These are phyloP conservation scores for Endomychus coccineus DNA, from an alignment of 2,888 invertebrate genomes.

Conservation along the genomic window DNA sequence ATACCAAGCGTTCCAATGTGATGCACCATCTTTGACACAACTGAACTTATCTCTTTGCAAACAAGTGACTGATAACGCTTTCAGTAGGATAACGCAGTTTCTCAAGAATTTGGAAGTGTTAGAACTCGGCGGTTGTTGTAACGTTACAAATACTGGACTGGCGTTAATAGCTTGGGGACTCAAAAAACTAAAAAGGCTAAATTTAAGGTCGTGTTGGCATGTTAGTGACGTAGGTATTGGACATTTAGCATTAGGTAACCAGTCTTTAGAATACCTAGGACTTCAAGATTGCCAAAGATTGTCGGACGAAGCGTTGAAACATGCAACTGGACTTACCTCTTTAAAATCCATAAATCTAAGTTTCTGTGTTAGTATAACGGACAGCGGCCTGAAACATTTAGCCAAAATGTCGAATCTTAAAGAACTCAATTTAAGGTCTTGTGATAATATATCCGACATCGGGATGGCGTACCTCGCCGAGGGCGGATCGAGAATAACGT, in stretches of 20 bases:
- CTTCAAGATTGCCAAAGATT: slow-evolving; percentile 93
- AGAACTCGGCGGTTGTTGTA: slow-evolving; percentile 87
- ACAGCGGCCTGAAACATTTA: slow-evolving; percentile 80
- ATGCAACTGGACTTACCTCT: slow-evolving; percentile 72
- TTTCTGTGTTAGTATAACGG: slow-evolving; percentile 92
- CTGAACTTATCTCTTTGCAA: slow-evolving; percentile 89
- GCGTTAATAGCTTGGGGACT: slow-evolving; percentile 82
- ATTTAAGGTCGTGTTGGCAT: slow-evolving; percentile 88
- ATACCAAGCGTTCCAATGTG: slow-evolving; percentile 71
- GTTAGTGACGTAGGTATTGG: slow-evolving; percentile 87
- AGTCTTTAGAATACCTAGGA: slow-evolving; percentile 74
- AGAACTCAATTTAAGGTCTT: slow-evolving; percentile 83
- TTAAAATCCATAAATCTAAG: slow-evolving; percentile 85
- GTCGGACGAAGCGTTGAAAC: slow-evolving; percentile 82
- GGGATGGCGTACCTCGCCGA: slow-evolving; percentile 90
- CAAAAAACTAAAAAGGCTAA: slow-evolving; percentile 73
- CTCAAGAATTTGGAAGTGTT: slow-evolving; percentile 79
- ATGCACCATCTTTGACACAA: slow-evolving; percentile 67
- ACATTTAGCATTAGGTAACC: slow-evolving; percentile 76
- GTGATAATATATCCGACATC: slow-evolving; percentile 89
- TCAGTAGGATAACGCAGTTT: slow-evolving; percentile 77
- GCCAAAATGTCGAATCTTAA: slow-evolving; percentile 77
- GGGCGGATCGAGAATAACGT: slow-evolving; percentile 72
- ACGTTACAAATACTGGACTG: slow-evolving; percentile 83
- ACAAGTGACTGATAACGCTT: slow-evolving; percentile 86